These are phyloP conservation scores for Thryonomys swinderianus DNA, from an alignment of 2,113 vertebrate genomes.

Conservation along the genomic window DNA sequence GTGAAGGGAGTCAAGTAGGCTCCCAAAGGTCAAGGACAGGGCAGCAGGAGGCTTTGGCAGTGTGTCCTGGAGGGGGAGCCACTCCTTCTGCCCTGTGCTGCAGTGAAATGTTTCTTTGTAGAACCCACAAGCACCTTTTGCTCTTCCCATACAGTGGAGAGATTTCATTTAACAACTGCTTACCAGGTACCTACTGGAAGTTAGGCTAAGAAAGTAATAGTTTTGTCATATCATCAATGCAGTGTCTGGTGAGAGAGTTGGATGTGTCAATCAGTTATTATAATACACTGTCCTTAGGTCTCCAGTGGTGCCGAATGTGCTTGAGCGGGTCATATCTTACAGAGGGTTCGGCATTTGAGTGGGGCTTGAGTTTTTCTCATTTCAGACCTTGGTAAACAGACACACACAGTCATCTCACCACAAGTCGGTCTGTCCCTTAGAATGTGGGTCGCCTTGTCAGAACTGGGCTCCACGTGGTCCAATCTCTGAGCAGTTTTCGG, in stretches of 20 bases:
- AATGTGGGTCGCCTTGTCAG: not conserved
- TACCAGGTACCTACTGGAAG: not conserved
- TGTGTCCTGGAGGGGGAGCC: not conserved
- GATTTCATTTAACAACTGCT: rapidly evolving
- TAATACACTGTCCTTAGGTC: not conserved
- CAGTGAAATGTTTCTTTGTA: not conserved
- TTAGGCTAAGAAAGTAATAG: not conserved
- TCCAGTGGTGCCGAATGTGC: too few relatives aligned
- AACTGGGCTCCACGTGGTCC: rapidly evolving
- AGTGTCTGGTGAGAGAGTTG: rapidly evolving
- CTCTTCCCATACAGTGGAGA: too few relatives aligned
- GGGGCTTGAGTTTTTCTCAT: not conserved
- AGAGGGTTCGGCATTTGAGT: not conserved
- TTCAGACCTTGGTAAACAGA: not conserved
- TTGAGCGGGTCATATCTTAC: rapidly evolving
- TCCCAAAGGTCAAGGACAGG: not conserved
- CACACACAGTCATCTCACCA: not conserved
- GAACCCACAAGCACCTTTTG: not conserved
- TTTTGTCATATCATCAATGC: not conserved
- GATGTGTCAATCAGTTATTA: rapidly evolving
- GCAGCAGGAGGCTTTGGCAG: not conserved
- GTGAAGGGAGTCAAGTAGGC: not conserved
- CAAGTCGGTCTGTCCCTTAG: rapidly evolving
- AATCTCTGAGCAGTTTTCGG: not conserved
- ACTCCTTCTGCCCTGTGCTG: rapidly evolving